Percentiles rank a stretch among this genome's conserved stretches.
Conservation (phyloP, 2,888 invertebrate species). For the Yponomeuta cagnagella region DNA sequence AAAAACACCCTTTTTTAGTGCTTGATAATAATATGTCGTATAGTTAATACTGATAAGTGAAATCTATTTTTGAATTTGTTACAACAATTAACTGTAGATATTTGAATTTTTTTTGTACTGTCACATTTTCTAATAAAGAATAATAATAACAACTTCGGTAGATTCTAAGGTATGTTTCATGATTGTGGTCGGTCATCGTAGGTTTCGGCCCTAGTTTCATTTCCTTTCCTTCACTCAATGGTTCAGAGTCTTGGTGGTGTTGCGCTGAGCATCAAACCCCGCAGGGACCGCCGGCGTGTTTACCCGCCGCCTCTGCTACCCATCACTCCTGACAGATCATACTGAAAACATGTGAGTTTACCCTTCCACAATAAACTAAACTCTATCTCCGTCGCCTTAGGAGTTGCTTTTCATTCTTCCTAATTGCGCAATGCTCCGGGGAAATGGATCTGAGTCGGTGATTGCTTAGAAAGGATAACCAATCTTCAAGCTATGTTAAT, state of each 20-base stretch:
- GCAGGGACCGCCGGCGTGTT: slow-evolving; percentile 2
- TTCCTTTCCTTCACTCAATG: too few species aligned
- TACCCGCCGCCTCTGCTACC: slow-evolving; percentile 61
- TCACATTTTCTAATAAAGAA: too few species aligned
- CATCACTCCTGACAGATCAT: slow-evolving; percentile 66
- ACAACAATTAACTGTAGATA: too few species aligned
- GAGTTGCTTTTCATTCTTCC: not conserved
- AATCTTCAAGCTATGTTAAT: not conserved
- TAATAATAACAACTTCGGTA: too few species aligned
- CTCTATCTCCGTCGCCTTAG: slow-evolving; percentile 16
- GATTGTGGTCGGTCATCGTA: too few species aligned
- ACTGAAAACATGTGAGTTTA: slow-evolving; percentile 20
- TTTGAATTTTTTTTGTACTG: too few species aligned
- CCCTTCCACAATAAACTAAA: slow-evolving; percentile 12
- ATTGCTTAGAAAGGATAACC: not conserved
- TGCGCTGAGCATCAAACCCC: slow-evolving; percentile 4
- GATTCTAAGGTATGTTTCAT: too few species aligned
- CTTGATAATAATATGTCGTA: too few species aligned
- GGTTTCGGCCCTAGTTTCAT: too few species aligned
- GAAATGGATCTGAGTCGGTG: not conserved
- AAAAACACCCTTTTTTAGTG: too few species aligned
- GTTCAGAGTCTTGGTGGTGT: not conserved
- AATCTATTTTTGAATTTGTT: too few species aligned
- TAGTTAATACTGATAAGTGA: too few species aligned
- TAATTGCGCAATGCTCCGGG: not conserved